Base-by-base conservation (phyloP, 2,888 invertebrate species). In the Pollenia amentaria region DNA sequence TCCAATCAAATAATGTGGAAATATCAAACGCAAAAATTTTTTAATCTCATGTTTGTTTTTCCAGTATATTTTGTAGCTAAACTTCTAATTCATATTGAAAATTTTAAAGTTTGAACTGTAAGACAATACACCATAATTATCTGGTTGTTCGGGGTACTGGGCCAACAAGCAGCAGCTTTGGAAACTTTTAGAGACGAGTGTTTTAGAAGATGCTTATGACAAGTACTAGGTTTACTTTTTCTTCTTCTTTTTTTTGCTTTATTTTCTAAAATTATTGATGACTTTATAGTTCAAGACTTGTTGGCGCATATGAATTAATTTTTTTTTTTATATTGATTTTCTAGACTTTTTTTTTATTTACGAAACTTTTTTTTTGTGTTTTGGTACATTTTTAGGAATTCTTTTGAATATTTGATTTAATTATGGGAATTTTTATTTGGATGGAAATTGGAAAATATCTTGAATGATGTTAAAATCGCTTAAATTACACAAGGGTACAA, bases 231-330 rank as follows among this genome's bases (percentile, higher is more conserved):
- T 53, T 42, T 64, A 18, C 40, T 75, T 60, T 78, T 48, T 40
- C n/a, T n/a, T n/a, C n/a, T n/a, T n/a, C n/a, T n/a, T 51, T 38
- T 57, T 0, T 29, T 51, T 21, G 38, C 8, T 60, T 69, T 40
- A 48, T 21, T 55, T 65, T 53, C 3, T 8, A 40, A 78, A 70
- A 53, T 55, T 53, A 51, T 60, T 75, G 55, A 60, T 55, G 55
- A 48, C 67, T 67, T 81, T 75, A 46, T 70, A 62, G 72, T 70
- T 84, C 46, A 85, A 91, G 91, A 91, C 91, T 91, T 90, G 90
- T 89, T 91, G 92, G 92, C 92, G 92, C 92, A 92, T 91, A 90
- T 91, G 91, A 91, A 91, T 92, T 92, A 92, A 90, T 88, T 88
- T 84, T 86, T 81, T 57, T 82, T 57, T 42, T 57, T 64, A 65